A percentile compares a stretch with the other conserved stretches of the same genome.
phyloP scores from a whole-genome alignment of 1,140 invertebrate species.

The Drosophila parvula region DNA sequence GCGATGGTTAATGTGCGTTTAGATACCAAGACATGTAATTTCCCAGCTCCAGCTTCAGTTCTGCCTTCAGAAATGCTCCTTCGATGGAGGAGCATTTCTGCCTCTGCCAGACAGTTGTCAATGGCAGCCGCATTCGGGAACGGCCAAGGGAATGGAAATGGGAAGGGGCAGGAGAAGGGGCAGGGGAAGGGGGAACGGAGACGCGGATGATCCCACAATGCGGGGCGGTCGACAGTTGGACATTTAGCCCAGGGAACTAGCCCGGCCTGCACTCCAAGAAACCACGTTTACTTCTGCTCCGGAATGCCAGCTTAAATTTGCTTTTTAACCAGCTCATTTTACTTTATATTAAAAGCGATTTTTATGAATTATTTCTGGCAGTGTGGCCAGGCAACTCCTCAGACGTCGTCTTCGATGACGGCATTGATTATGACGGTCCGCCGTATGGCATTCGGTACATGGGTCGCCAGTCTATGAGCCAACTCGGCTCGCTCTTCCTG shows the following conservation, averaged over 20 bases:
- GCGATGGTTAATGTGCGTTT: slow-evolving; percentile 81
- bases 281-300: too few relatives aligned
- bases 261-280: slow-evolving; percentile 10
- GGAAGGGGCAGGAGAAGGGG: background rate
- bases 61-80: slow-evolving; percentile 1
- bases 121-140: slow-evolving; percentile 27
- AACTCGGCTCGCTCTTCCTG: slow-evolving; percentile 5
- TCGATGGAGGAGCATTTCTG: slow-evolving; percentile 13
- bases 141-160: background rate
- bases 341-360: too few relatives aligned
- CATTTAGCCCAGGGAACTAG: slow-evolving; percentile 49
- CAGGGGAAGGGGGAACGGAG: background rate
- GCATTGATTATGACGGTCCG: slow-evolving; percentile 70
- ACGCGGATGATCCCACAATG: slow-evolving; percentile 40
- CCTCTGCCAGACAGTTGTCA: slow-evolving; percentile 64
- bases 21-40: slow-evolving; percentile 80
- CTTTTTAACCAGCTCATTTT: too few relatives aligned
- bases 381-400: slow-evolving; percentile 4
- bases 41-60: slow-evolving; percentile 53
- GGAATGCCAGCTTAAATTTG: background rate
- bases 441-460: slow-evolving; percentile 24
- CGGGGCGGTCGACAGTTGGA: slow-evolving; percentile 34
- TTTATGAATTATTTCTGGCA: slow-evolving; percentile 2
- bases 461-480: slow-evolving; percentile 1
- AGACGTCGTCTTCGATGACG: slow-evolving; percentile 55